These are phyloP conservation scores for Chrysaora quinquecirrha DNA, from an alignment of 30 jellyfish, hydroid and myxozoan genomes.

Conservation along the genomic window DNA sequence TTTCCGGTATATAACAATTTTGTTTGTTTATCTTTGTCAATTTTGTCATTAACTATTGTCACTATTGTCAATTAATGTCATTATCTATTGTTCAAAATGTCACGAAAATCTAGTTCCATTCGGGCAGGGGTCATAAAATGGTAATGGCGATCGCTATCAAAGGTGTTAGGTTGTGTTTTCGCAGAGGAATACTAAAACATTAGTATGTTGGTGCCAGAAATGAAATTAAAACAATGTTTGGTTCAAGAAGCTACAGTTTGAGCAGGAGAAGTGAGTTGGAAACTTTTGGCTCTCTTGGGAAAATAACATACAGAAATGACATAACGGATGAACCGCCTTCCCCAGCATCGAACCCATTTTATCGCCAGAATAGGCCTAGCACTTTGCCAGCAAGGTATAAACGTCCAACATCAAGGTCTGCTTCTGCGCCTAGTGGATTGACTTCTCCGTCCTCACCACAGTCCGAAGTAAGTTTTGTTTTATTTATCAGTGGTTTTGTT, in stretches of 20 bases:
- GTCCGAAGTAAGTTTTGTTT: slow-evolving; percentile 36
- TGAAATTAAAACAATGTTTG: slow-evolving; percentile 44
- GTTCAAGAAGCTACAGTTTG: slow-evolving; percentile 59
- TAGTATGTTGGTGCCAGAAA: neutral
- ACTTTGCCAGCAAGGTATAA: slow-evolving; percentile 66
- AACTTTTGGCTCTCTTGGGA: slow-evolving; percentile 33
- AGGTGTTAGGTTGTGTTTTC: too few relatives aligned
- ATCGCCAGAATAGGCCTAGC: slow-evolving; percentile 64
- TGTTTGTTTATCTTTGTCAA: too few relatives aligned
- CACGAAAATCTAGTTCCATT: too few relatives aligned
- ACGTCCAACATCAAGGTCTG: slow-evolving; percentile 45
- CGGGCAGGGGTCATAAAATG: too few relatives aligned
- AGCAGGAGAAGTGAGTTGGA: slow-evolving; percentile 10
- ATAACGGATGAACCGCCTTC: slow-evolving; percentile 55
- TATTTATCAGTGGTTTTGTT: neutral
- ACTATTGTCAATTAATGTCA: too few relatives aligned
- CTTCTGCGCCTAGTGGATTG: slow-evolving; percentile 44
- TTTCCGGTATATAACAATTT: too few relatives aligned
- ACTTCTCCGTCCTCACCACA: slow-evolving; percentile 46
- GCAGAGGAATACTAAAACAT: too few relatives aligned
- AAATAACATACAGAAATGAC: slow-evolving; percentile 56
- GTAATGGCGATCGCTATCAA: too few relatives aligned
- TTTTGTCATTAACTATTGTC: too few relatives aligned
- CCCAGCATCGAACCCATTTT: slow-evolving; percentile 58
- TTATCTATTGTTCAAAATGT: too few relatives aligned